Evolutionary conservation across 2,113 vertebrate species (phyloP).

Genomic region (Axis porcinus): DNA sequence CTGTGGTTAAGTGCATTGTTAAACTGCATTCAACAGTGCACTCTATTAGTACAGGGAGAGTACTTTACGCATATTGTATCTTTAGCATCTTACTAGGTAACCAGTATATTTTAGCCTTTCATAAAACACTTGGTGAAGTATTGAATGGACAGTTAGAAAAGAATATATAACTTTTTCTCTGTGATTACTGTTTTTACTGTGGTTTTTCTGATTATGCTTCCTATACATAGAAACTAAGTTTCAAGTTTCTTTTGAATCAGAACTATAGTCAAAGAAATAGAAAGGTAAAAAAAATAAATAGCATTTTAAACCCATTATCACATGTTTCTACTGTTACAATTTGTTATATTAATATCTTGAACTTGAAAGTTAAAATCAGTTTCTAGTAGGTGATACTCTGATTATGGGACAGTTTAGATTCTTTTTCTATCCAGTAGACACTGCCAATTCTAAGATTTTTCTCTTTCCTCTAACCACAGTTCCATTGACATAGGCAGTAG

Average conservation of each 20-base stretch:
- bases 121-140: neutral
- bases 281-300: neutral
- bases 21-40: neutral
- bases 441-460: neutral
- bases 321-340: neutral
- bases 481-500: neutral
- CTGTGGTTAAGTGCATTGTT: neutral
- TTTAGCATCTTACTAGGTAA: neutral
- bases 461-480: neutral
- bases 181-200: neutral
- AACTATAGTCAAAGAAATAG: neutral
- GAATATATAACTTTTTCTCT: neutral
- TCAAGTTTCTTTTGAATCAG: neutral
- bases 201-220: conserved; percentile 1
- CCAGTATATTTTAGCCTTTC: neutral
- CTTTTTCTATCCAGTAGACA: neutral
- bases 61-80: neutral
- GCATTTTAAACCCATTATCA: neutral
- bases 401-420: neutral
- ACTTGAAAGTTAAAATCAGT: neutral
- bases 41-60: neutral
- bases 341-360: neutral
- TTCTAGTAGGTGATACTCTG: neutral
- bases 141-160: neutral
- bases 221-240: neutral